phyloP scores from a whole-genome alignment of 2,888 invertebrate genomes.

The Eupeodes latifasciatus region DNA sequence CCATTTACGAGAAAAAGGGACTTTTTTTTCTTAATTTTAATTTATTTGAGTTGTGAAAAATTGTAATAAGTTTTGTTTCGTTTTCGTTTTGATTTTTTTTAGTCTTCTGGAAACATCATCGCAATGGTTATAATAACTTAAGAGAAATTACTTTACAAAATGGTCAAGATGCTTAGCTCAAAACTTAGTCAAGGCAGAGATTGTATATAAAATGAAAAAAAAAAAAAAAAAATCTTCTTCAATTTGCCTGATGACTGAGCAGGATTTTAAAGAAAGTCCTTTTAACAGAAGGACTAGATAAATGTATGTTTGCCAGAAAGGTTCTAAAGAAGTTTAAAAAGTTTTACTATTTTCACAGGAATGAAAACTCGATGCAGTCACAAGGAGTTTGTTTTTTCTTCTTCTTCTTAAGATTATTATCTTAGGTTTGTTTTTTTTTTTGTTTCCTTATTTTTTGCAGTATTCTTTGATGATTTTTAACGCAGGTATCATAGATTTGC shows the following conservation, averaged over 20 bases:
- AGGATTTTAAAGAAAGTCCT: slow-evolving; percentile 3
- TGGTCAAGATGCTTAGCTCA: slow-evolving; percentile 38
- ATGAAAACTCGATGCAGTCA: slow-evolving; percentile 1
- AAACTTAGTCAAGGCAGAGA: neutral
- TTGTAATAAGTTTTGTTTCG: slow-evolving; percentile 37
- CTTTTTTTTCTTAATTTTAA: slow-evolving; percentile 72
- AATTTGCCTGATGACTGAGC: slow-evolving; percentile 50
- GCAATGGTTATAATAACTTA: slow-evolving; percentile 13
- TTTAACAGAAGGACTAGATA: neutral
- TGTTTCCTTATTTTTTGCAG: neutral
- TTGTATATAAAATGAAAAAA: slow-evolving; percentile 29
- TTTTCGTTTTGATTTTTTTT: neutral
- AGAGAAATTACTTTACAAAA: slow-evolving; percentile 41
- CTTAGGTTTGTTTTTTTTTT: neutral
- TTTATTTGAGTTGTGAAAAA: slow-evolving; percentile 73
- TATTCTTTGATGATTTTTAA: neutral
- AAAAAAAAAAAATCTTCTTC: slow-evolving; percentile 40
- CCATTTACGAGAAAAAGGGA: neutral
- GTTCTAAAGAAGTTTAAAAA: slow-evolving; percentile 23
- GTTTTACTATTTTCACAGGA: neutral
- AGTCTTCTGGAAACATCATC: neutral
- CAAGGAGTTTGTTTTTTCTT: neutral
- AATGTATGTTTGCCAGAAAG: neutral
- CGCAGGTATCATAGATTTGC: neutral
- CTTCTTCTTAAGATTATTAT: neutral